Percentiles rank a stretch among this genome's conserved stretches.
phyloP scores from a whole-genome alignment of 2,888 invertebrate genomes.

The Drosophila kambysellisi region DNA sequence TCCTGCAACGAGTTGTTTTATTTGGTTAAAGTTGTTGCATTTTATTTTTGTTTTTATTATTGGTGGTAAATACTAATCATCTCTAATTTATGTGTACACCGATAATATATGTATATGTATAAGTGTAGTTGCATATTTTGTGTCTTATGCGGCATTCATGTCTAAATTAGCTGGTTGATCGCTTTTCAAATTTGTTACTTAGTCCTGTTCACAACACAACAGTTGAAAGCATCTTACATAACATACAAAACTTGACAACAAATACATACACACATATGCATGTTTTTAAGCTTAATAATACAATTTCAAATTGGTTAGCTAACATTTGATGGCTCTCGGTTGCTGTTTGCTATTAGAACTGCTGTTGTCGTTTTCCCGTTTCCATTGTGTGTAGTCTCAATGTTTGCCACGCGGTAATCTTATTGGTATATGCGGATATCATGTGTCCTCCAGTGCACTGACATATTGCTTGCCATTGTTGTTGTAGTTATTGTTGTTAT shows the following conservation, averaged over 20 bases:
- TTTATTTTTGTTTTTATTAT: neutral
- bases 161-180: slow-evolving; percentile 10
- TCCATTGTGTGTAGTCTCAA: slow-evolving; percentile 41
- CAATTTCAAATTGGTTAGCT: slow-evolving; percentile 51
- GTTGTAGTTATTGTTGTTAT: slow-evolving; percentile 32
- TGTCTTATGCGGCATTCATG: slow-evolving; percentile 16
- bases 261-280: slow-evolving; percentile 20
- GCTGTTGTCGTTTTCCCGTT: slow-evolving; percentile 1
- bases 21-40: slow-evolving; percentile 4
- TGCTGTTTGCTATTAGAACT: slow-evolving; percentile 5
- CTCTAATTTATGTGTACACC: slow-evolving; percentile 18
- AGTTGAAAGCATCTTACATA: slow-evolving; percentile 16
- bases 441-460: slow-evolving; percentile 66
- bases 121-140: slow-evolving; percentile 17
- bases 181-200: slow-evolving; percentile 16
- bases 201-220: slow-evolving; percentile 15
- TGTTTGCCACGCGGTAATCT: slow-evolving; percentile 73
- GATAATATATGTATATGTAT: slow-evolving; percentile 11
- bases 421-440: slow-evolving; percentile 74
- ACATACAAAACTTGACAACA: slow-evolving; percentile 10
- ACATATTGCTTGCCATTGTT: slow-evolving; percentile 54
- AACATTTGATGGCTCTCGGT: slow-evolving; percentile 32
- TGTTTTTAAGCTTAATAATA: slow-evolving; percentile 26
- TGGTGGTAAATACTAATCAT: slow-evolving; percentile 46
- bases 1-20: slow-evolving; percentile 18